Conservation (phyloP, 2,888 invertebrate species). For the Temnothorax ravouxi region DNA sequence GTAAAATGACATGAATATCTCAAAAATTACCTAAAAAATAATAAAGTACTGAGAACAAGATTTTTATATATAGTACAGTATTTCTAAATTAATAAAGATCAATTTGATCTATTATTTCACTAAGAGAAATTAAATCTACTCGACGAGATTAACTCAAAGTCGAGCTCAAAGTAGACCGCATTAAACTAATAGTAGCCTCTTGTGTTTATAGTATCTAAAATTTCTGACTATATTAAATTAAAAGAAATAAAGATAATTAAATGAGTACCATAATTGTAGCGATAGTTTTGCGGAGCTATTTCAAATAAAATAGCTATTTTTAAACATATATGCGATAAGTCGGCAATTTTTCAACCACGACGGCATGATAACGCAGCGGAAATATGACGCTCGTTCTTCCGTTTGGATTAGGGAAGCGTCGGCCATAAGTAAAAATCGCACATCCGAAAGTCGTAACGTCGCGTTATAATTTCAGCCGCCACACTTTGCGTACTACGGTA, state of each 20-base stretch:
- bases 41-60: not conserved
- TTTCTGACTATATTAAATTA: not conserved
- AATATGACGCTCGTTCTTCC: not conserved
- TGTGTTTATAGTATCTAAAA: not conserved
- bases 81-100: not conserved
- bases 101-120: too few relatives aligned
- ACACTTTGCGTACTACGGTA: constrained; percentile 36
- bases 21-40: not conserved
- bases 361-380: not conserved
- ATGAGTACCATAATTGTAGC: not conserved
- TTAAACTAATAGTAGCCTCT: not conserved
- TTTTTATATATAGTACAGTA: not conserved
- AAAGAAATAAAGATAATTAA: not conserved
- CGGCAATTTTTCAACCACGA: not conserved
- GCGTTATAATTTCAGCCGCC: constrained; percentile 37
- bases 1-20: not conserved
- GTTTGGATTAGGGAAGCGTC: not conserved
- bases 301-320: not conserved
- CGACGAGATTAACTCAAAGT: not conserved
- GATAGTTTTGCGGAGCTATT: not conserved
- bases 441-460: constrained; percentile 43
- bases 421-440: not conserved
- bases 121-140: too few relatives aligned
- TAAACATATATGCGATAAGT: not conserved
- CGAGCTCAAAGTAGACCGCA: not conserved